Evolutionary conservation across 2,888 invertebrate genomes (phyloP).

Genomic region (Dicyrtomina minuta): DNA sequence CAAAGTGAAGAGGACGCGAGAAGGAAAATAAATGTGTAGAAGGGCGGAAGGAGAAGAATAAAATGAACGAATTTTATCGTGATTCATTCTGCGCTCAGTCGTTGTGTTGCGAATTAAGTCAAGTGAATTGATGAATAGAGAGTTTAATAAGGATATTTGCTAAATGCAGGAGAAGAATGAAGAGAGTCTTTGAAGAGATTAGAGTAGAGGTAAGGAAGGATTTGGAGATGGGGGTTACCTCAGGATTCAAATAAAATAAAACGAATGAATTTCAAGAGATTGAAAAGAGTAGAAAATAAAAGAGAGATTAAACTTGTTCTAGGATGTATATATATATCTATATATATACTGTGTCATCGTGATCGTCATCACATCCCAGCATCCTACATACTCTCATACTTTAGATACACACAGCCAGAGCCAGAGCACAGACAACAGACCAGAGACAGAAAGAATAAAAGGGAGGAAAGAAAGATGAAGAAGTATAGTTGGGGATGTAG

Average conservation of each 20-base stretch:
- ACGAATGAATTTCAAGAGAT: conserved; percentile 39
- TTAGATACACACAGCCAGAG: too few species aligned
- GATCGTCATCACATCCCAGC: too few species aligned
- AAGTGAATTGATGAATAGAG: conserved; percentile 28
- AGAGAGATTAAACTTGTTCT: conserved; percentile 27
- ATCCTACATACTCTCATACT: too few species aligned
- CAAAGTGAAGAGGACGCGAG: background rate
- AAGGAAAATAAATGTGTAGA: background rate
- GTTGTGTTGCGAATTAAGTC: conserved; percentile 26
- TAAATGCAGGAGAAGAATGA: conserved; percentile 25
- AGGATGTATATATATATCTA: conserved; percentile 6
- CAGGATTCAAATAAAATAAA: conserved; percentile 27
- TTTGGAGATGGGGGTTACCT: conserved; percentile 23
- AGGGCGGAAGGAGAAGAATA: conserved; percentile 20
- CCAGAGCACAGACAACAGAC: too few species aligned
- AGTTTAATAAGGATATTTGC: conserved; percentile 24
- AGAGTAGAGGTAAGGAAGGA: conserved; percentile 39
- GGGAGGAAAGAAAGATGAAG: too few species aligned
- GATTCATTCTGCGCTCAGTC: background rate
- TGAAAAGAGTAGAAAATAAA: conserved; percentile 29
- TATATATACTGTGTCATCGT: too few species aligned
- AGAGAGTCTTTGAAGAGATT: conserved; percentile 32
- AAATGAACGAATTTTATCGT: conserved; percentile 7
- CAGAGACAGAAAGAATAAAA: too few species aligned
- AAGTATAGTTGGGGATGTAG: too few species aligned